Evolutionary conservation across 2,888 invertebrate species (phyloP), one percentile per base, ranked within the genome.

Genomic region (Gerosis bhagava): DNA sequence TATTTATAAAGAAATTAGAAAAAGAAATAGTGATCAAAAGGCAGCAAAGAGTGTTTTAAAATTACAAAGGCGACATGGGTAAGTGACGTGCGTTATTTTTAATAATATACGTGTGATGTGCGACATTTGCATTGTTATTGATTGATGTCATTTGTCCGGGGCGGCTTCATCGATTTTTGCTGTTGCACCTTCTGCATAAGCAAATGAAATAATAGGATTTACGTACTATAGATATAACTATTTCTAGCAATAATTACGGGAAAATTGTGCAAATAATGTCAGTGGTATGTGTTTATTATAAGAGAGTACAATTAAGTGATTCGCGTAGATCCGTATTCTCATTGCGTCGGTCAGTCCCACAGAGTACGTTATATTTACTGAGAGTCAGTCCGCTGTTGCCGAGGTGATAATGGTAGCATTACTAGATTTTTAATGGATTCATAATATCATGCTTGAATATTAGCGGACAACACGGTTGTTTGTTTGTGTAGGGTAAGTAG

Each of bases 101-200:
- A 44, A 40, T 25, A 34, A 41, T 47, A 49, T 49, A 43, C 28
- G 17, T 22, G 6, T 49, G 47, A 43, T 31, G 42, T 37, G 50
- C 28, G 53, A 54, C 50, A 49, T 56, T 57, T 63, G 60, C 65
- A 70, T 73, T 78, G 67, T 70, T 79, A 81, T 77, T 76, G 78
- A 80, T 80, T 77, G 72, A 75, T 74, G 73, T 71, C 74, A 70
- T 68, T 66, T 62, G 58, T 62, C 64, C 67, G 67, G 71, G 77
- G 72, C 75, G 74, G 77, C 65, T 73, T 59, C 48, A 51, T 66
- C 60, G 50, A 39, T 45, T 45, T 47, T 47, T 43, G 25, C 26
- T 15, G 34, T 39, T 47, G 46, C 32, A 47, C 4, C 22, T 45
- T 7, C 28, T 17, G 5, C n/a, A 16, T 31, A n/a, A n/a, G 24